These are phyloP conservation scores for Drosophila colorata DNA, from an alignment of 2,888 invertebrate genomes.

Conservation along the genomic window DNA sequence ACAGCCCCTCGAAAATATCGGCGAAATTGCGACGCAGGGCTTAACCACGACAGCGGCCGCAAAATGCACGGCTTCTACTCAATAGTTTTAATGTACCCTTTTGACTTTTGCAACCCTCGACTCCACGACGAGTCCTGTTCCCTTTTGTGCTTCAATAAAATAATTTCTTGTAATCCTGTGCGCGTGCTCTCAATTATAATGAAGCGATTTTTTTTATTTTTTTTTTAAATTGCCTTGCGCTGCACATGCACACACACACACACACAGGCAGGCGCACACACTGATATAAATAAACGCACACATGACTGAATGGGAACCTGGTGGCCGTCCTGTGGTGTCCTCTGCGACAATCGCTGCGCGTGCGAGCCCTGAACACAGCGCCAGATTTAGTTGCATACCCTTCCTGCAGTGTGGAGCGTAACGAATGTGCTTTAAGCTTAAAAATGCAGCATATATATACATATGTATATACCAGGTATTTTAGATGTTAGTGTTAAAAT, in stretches of 20 bases:
- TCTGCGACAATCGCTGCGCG: slow-evolving; percentile 6
- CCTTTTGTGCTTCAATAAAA: slow-evolving; percentile 47
- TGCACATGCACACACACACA: slow-evolving; percentile 20
- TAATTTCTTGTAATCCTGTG: slow-evolving; percentile 68
- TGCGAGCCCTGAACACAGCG: slow-evolving; percentile 3
- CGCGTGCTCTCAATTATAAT: slow-evolving; percentile 77
- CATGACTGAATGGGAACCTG: slow-evolving; percentile 11
- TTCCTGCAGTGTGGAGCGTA: not conserved
- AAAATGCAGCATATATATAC: no score
- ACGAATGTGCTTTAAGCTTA: not conserved
- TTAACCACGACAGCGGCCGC: slow-evolving; percentile 19
- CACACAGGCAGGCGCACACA: not conserved
- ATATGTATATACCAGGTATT: no score
- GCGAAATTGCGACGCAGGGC: slow-evolving; percentile 17
- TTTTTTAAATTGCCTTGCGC: slow-evolving; percentile 19
- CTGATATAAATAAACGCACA: slow-evolving; percentile 1
- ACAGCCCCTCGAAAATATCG: not conserved
- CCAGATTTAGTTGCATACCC: slow-evolving; percentile 9
- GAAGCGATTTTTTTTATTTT: slow-evolving; percentile 65
- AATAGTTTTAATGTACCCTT: slow-evolving; percentile 31
- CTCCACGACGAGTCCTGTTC: not conserved
- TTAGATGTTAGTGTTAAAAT: not conserved
- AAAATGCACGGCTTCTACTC: slow-evolving; percentile 10
- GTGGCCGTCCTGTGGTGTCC: slow-evolving; percentile 1
- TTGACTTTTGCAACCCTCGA: slow-evolving; percentile 53